Evolutionary conservation across 92 coral and sea anemone species (phyloP), one percentile per base, ranked within the genome.

Genomic region (Parazoanthus atlanticus): DNA sequence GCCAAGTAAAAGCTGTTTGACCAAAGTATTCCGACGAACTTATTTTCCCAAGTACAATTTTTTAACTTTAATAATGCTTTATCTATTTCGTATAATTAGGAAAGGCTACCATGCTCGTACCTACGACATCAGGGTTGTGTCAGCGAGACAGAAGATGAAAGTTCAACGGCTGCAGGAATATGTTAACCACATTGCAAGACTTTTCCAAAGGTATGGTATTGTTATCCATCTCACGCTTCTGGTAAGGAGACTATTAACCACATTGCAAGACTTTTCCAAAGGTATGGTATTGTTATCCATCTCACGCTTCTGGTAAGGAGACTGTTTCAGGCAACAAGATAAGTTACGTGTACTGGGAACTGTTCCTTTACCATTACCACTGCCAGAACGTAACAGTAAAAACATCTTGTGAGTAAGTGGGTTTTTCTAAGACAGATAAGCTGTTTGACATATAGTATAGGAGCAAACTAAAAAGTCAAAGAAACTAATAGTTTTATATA

Each of bases 91-190:
- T 47, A n/a, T 28, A 65, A 43, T 19, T 32, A 95, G 98, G 98
- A 87, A 86, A 36, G 98, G 98, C 1, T 93, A 92, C 84, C 74
- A 80, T 43, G 90, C 96, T 65, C 89, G 98, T 6, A 93, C 91
- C 25, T 91, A 88, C n/a, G 88, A 95, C 84, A 88, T 92, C 25
- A 93, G 79, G 83, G 96, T 95, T 23, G 87, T 95, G 3, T 88
- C 92, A 81, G 91, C 89, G 36, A 89, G 96, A 65, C 94, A 95
- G 78, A 95, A 95, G 80, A 43, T 95, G 65, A 86, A 95, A 80
- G 82, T 85, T 33, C 52, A 84, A 32, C 89, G 98, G 86, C 76
- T 93, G 49, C 80, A 88, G 79, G 74, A 94, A 19, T 88, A 93
- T 31, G 84, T 92, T 0, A 86, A 83, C 66, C 91, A 95, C 80